Conservation (phyloP, 1,140 invertebrate genomes). For the Cecropterus lyciades region DNA sequence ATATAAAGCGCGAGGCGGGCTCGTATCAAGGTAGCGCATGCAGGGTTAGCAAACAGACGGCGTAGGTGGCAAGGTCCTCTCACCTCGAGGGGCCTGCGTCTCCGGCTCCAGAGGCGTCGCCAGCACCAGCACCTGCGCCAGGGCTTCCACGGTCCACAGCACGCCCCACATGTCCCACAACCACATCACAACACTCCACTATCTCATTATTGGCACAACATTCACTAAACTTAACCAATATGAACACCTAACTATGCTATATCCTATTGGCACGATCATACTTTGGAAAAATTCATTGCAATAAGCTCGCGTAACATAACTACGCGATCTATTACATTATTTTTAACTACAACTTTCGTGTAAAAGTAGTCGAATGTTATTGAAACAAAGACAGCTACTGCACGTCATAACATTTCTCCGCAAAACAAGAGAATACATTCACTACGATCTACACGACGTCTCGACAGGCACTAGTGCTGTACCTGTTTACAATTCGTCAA, state of each 20-base stretch:
- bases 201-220: slow-evolving; percentile 83
- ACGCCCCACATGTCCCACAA: slow-evolving; percentile 81
- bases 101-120: slow-evolving; percentile 72
- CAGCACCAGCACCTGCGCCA: slow-evolving; percentile 63
- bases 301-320: slow-evolving; percentile 49
- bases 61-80: slow-evolving; percentile 70
- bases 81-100: slow-evolving; percentile 67
- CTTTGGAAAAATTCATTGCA: slow-evolving; percentile 76
- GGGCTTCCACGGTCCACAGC: slow-evolving; percentile 70
- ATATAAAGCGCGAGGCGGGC: not conserved
- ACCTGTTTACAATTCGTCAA: slow-evolving; percentile 23
- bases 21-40: slow-evolving; percentile 49
- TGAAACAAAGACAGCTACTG: slow-evolving; percentile 79
- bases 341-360: slow-evolving; percentile 51
- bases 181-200: slow-evolving; percentile 83
- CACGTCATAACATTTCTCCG: slow-evolving; percentile 81
- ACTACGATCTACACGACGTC: slow-evolving; percentile 43
- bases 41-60: slow-evolving; percentile 50
- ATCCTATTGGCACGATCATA: slow-evolving; percentile 81
- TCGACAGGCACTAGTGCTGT: slow-evolving; percentile 48
- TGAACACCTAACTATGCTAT: slow-evolving; percentile 80
- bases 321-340: slow-evolving; percentile 68
- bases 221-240: slow-evolving; percentile 81
- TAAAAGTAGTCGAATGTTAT: slow-evolving; percentile 65
- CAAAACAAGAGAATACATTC: slow-evolving; percentile 57